These are phyloP conservation scores for Temnothorax unifasciatus DNA, from an alignment of 2,888 invertebrate genomes.

Conservation along the genomic window DNA sequence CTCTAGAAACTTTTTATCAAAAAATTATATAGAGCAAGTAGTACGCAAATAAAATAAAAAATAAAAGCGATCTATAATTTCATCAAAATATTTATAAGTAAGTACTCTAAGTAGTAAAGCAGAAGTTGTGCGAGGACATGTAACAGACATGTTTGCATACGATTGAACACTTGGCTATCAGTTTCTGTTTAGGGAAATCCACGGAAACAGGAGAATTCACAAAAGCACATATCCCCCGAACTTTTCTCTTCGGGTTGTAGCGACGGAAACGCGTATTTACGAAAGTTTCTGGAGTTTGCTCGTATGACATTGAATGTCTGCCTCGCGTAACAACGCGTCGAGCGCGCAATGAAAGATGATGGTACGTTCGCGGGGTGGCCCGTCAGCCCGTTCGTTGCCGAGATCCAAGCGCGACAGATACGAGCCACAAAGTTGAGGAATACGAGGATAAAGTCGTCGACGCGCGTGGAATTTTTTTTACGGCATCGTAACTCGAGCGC, in stretches of 20 bases:
- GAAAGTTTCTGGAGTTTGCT: slow-evolving; percentile 1
- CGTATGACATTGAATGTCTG: slow-evolving; percentile 15
- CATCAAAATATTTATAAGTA: background rate
- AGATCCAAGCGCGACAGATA: background rate
- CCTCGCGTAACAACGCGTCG: slow-evolving; percentile 14
- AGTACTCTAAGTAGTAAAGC: background rate
- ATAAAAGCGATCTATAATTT: background rate
- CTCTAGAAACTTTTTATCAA: background rate
- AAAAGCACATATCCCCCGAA: background rate
- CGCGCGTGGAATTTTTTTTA: background rate
- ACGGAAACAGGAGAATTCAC: background rate
- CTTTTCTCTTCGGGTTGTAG: background rate
- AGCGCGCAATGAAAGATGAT: slow-evolving; percentile 24
- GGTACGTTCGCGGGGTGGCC: background rate
- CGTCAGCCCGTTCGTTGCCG: background rate
- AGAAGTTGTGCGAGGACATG: background rate
- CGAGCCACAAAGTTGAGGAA: slow-evolving; percentile 2
- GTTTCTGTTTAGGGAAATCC: background rate
- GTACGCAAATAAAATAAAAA: background rate
- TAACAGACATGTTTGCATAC: background rate
- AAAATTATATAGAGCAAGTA: background rate
- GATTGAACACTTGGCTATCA: slow-evolving; percentile 3
- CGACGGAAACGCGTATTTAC: background rate
- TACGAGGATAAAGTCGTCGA: background rate
- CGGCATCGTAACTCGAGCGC: background rate